Evolutionary conservation across 2,113 vertebrate genomes (phyloP), one percentile per base, ranked within the genome.

Genomic region (Dicentrarchus labrax): DNA sequence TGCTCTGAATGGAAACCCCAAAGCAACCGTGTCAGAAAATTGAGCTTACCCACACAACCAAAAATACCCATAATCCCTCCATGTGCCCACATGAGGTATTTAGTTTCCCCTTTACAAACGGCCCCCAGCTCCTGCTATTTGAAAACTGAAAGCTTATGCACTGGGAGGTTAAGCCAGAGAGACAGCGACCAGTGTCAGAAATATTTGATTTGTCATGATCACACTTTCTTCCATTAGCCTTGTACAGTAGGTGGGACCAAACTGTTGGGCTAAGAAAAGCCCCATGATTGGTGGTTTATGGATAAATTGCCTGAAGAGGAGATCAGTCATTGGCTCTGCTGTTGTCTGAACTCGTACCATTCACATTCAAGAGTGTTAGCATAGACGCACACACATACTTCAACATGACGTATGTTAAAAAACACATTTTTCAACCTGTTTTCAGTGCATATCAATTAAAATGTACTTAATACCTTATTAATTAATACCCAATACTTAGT

Each of bases 61-160:
- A 88, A 88, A 88, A 88, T 85, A 89, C 80, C 71, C 82, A 59
- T 83, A 90, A 92, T 92, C 76, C 87, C 76, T 72, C 60, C 5
- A 8, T 80, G 74, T 87, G 79, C 80, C 80, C 74, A 86, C 83
- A 82, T 50, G 47, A 69, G 82, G 86, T 89, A 17, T 90, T 81
- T 43, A 72, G 86, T 93, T 91, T 80, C 89, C 57, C 48, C 30
- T 76, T 67, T 70, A 47, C 48, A 57, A 80, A 86, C 9, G 24
- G 41, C 74, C 60, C 24, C 59, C 65, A 53, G 30, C 62, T 65
- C 57, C 50, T 15, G 4, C 50, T 64, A 79, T 86, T 56, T 80
- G 68, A 85, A 71, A 72, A 77, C 50, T 21, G 82, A 64, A 78
- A 87, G 51, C 21, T 57, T 77, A 91, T 82, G 71, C 70, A 48